Base-by-base conservation (phyloP, 1,140 invertebrate species). In the Anadara kagoshimensis region DNA sequence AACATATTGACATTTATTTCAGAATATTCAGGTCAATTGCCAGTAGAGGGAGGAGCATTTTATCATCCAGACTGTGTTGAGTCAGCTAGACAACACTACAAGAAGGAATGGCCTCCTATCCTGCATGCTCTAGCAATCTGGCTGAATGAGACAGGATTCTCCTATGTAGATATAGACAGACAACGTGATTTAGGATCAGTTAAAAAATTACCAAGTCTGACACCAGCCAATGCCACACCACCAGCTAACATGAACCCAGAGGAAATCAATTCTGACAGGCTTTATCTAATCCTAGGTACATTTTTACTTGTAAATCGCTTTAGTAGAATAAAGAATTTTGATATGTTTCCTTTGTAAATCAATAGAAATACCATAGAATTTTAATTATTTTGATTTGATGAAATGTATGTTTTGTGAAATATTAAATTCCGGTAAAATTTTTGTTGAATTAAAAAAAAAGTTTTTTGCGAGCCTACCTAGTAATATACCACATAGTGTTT, bases 31-130 rank as follows among this genome's bases (percentile, higher is more conserved):
- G 96, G 95, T 78, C 97, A 98, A 88, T 91, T 99, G 61, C 97
- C 97, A 0, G 94, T 96, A 82, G 97, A 98, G 95, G 90, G 97
- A 54, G 97, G 98, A 18, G 95, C 97, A 4, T 99, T 99, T 89
- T 99, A 98, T 87, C 97, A 96, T 3, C 94, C 95, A 51, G 98
- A 99, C 84, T 98, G 97, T 0, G 96, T 97, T 83, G 97, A 99
- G 80, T 94, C 93, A 20, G 96, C 97, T 8, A 92, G 96, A 71
- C 93, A 93, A 26, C 96, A 98, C 89, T 99, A 99, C 89, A 92
- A 93, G 51, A 93, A 93, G 77, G 94, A 95, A 5, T 99, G 98
- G 98, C 95, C 98, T 1, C 94, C 97, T 4, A 94, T 99, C 78
- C 91, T 99, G 22, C 94, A 98, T 86, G 98, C 98, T 18, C 94